Base-by-base conservation (phyloP, 2,113 vertebrate species). In the Orthonyx spaldingii region DNA sequence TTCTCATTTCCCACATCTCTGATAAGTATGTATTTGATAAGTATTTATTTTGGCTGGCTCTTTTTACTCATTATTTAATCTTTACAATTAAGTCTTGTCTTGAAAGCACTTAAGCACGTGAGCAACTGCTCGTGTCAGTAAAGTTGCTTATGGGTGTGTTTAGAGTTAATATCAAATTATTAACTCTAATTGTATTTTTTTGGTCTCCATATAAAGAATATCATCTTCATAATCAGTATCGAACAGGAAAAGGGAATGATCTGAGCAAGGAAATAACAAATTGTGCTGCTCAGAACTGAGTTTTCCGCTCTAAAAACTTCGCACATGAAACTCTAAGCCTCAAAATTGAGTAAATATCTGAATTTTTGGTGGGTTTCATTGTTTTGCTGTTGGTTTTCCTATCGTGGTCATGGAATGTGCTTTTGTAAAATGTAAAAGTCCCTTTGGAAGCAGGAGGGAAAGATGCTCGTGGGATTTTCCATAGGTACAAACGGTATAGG, bases 381-480 rank as follows among this genome's bases (percentile, higher is more conserved):
- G 22, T 3, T 42, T 6, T 6, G 22, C 4, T 21, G 46, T 7
- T 46, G 4, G 0, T 26, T 91, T 71, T 55, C n/a, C 59, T 63
- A 50, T 26, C 1, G 0, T 6, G 53, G 59, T 5, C 3, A 3
- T 3, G 61, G 44, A 19, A 11, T 3, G 56, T 28, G 64, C 71
- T 60, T 41, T 18, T 42, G 70, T 30, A 7, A 35, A 23, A 10
- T 6, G 35, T 16, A 2, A 5, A 84, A 63, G 5, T 33, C 82
- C 53, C 46, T 88, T 53, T 55, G 57, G 82, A 69, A 55, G 46
- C 0, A 0, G 26, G 3, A 19, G 71, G 42, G 41, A n/a, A 1
- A 3, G 33, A 14, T 7, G 37, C 32, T 42, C 1, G 0, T 1
- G 10, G 89, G 85, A 16, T 88, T 83, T 80, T 39, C 56, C 11